Base-by-base conservation (phyloP, 2,797 vertebrate species). In the Mormyrus hasselquistii region DNA sequence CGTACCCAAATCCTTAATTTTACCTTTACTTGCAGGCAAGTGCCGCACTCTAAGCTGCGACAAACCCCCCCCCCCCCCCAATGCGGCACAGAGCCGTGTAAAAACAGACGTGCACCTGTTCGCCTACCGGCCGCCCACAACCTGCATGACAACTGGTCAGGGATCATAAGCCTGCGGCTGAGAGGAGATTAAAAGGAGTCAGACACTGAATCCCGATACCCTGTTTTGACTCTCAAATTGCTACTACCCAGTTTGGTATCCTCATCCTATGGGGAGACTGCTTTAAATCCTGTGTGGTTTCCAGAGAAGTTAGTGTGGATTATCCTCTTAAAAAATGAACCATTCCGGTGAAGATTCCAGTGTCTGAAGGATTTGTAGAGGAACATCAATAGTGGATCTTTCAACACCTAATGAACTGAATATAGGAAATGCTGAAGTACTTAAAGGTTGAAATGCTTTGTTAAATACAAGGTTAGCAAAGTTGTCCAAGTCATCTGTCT, bases 31-130 rank as follows among this genome's bases (percentile, higher is more conserved):
- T 52, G 87, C 10, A 22, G 38, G 19, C n/a, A 7, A 53, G 55
- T 47, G 14, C 59, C 65, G 2, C 10, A 5, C n/a, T 22, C 82
- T 49, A 89, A 52, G 52, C 12, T 86, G 59, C 52, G 50, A 49
- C 50, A 9, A 47, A 29, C 44, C 16, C 25, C 57, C 22, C 38
- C 88, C 65, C 86, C 29, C 29, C 29, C 29, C 29, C 59, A 22
- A 29, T 85, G 86, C 53, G 50, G 29, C 88, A 88, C 50, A 88
- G 88, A 57, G 62, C 79, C 47, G n/a, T 86, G 73, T 91, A 89
- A 89, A 94, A 92, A 92, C 84, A 57, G 57, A 89, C 87, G 53
- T 88, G 85, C 95, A 95, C 94, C 94, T 95, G 94, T 94, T 94
- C 82, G 89, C 90, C 87, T 90, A 91, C 89, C 91, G 92, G 90